Evolutionary conservation across 2,797 vertebrate species (phyloP), one percentile per base, ranked within the genome.

Genomic region (Pantherophis vulpinus): DNA sequence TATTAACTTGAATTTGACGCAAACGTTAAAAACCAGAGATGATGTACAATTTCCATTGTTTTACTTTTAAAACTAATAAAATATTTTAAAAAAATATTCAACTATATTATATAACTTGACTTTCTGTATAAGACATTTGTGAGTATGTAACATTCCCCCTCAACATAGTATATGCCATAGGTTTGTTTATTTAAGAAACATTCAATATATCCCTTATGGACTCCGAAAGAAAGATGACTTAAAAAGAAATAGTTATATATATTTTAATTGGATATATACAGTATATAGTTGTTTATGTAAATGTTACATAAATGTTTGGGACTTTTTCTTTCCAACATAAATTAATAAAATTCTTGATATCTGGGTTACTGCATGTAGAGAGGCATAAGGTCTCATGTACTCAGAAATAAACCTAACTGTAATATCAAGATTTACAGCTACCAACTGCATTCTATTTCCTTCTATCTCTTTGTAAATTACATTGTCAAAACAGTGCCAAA

Each of bases 401-500:
- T 79, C 74, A 79, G 32, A 79, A 79, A 79, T 42, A 79, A 79
- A 58, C 29, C 54, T 55, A 87, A 58, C 37, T 63, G 58, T 63
- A 90, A 63, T 59, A 79, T 23, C 74, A 79, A 79, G 74, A 79
- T 79, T 79, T 90, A 60, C 88, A 61, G 88, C 88, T 47, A 61
- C 58, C 27, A 42, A 56, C 37, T 60, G 29, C 58, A 90, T 90
- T 59, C 58, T 90, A 91, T 91, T 87, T 87, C 55, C 86, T 93
- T 87, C 66, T 88, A 59, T 54, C 54, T 88, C 56, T 87, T 56
- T 83, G 91, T 29, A 89, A 93, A 79, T 86, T 59, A 74, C 86
- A 89, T 89, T 88, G 88, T 88, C 47, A 54, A 90, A 92, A 70
- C 74, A 23, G 74, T 79, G 37, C 56, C 89, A 87, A 87, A 88